These are phyloP conservation scores for Drosophila hamatofila DNA, from an alignment of 2,888 invertebrate species.

Conservation along the genomic window DNA sequence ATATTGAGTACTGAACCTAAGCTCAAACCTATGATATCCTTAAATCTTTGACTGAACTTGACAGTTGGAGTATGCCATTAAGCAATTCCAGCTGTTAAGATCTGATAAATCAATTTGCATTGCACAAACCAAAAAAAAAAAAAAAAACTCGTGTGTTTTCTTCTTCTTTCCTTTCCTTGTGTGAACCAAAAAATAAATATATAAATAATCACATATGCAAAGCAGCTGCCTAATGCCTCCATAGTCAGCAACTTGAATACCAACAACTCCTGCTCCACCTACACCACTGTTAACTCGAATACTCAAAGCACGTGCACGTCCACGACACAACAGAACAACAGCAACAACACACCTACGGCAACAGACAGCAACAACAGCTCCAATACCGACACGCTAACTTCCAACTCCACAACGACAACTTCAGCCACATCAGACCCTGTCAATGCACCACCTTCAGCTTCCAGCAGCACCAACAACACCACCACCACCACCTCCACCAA, in stretches of 20 bases:
- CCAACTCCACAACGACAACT: conserved; percentile 28
- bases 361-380: conserved; percentile 36
- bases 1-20: conserved; percentile 16
- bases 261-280: conserved; percentile 48
- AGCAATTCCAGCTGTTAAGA: conserved; percentile 23
- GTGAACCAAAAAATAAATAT: conserved; percentile 43
- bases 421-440: conserved; percentile 31
- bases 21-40: conserved; percentile 8
- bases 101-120: conserved; percentile 40
- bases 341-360: conserved; percentile 41
- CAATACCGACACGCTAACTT: conserved; percentile 12
- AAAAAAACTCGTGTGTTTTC: conserved; percentile 58
- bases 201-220: conserved; percentile 38
- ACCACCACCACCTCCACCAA: not conserved
- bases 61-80: conserved; percentile 15
- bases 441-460: conserved; percentile 56
- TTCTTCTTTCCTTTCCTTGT: conserved; percentile 75
- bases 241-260: conserved; percentile 42
- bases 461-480: conserved; percentile 47
- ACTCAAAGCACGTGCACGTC: conserved; percentile 76
- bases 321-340: conserved; percentile 55
- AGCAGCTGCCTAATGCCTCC: conserved; percentile 66
- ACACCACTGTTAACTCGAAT: conserved; percentile 48
- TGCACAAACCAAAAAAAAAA: conserved; percentile 54
- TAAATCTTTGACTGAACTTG: conserved; percentile 6